Conservation (phyloP, 2,888 invertebrate species). For the Alcis repandata region DNA sequence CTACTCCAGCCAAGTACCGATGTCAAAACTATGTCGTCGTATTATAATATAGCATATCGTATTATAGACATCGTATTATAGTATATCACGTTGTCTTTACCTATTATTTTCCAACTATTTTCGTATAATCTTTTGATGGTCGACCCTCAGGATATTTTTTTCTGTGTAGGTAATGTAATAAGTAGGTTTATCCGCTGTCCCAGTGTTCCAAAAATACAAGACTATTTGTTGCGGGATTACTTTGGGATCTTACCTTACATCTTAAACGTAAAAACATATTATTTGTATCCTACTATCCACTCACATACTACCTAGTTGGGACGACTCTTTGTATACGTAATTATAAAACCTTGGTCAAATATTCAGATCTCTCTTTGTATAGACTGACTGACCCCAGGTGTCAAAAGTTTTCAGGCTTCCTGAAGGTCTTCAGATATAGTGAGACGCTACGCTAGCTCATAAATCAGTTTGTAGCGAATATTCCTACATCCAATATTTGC, state of each 20-base stretch:
- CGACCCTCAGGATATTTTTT: background rate
- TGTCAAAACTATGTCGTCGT: background rate
- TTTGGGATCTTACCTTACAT: slow-evolving; percentile 11
- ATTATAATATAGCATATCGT: too few relatives aligned
- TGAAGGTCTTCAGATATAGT: slow-evolving; percentile 2
- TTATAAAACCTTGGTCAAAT: background rate
- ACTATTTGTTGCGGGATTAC: slow-evolving; percentile 24
- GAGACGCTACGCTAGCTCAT: slow-evolving; percentile 4
- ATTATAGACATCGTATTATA: too few relatives aligned
- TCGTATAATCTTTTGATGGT: slow-evolving; percentile 9
- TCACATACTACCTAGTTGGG: too few relatives aligned
- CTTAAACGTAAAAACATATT: slow-evolving; percentile 8
- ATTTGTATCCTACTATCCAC: too few relatives aligned
- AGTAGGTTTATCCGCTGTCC: slow-evolving; percentile 12
- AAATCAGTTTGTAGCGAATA: slow-evolving; percentile 15
- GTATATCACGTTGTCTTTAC: background rate
- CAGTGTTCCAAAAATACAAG: slow-evolving; percentile 23
- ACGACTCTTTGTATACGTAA: background rate
- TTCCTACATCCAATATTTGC: slow-evolving; percentile 27
- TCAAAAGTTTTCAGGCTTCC: background rate
- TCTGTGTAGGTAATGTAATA: slow-evolving; percentile 11
- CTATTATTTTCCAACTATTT: background rate
- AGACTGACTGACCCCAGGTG: background rate
- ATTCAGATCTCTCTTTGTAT: background rate
- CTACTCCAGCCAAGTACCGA: background rate